These are phyloP conservation scores for Pollenia angustigena DNA, from an alignment of 2,888 invertebrate genomes.

Conservation along the genomic window DNA sequence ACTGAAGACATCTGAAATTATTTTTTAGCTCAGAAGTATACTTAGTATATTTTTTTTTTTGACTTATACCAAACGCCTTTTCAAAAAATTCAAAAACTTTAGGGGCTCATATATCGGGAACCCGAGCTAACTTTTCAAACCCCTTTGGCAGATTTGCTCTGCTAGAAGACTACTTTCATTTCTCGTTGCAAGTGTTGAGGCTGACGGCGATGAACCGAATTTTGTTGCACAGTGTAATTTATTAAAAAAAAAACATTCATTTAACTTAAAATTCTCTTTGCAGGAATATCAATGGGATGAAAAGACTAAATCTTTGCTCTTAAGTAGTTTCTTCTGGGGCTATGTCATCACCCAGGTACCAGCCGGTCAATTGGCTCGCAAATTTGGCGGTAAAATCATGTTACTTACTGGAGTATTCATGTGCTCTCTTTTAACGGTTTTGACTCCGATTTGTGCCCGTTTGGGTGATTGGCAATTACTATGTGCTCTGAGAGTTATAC, in stretches of 20 bases:
- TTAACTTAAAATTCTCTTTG: constrained; percentile 65
- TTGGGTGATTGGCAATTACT: constrained; percentile 87
- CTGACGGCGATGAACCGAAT: too few species aligned
- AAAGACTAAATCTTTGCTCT: constrained; percentile 85
- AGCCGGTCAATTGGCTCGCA: constrained; percentile 89
- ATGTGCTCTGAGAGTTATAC: constrained; percentile 86
- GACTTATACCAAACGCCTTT: too few species aligned
- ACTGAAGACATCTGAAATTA: too few species aligned
- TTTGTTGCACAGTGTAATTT: too few species aligned
- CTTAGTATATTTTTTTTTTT: too few species aligned
- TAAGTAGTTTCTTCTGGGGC: constrained; percentile 89
- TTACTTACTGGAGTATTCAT: constrained; percentile 85
- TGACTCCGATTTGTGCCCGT: constrained; percentile 88
- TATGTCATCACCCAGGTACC: constrained; percentile 88
- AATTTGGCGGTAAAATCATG: constrained; percentile 89
- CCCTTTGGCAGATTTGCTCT: too few species aligned
- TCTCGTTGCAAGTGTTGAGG: too few species aligned
- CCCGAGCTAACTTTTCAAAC: too few species aligned
- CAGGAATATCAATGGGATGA: constrained; percentile 87
- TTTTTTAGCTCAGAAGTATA: too few species aligned
- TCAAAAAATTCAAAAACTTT: too few species aligned
- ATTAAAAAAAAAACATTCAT: not conserved
- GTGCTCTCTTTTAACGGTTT: constrained; percentile 88
- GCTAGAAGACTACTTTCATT: too few species aligned
- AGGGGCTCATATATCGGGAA: too few species aligned